These are phyloP conservation scores for Leucoraja ocellata DNA, from an alignment of 2,797 vertebrate species.

Conservation along the genomic window DNA sequence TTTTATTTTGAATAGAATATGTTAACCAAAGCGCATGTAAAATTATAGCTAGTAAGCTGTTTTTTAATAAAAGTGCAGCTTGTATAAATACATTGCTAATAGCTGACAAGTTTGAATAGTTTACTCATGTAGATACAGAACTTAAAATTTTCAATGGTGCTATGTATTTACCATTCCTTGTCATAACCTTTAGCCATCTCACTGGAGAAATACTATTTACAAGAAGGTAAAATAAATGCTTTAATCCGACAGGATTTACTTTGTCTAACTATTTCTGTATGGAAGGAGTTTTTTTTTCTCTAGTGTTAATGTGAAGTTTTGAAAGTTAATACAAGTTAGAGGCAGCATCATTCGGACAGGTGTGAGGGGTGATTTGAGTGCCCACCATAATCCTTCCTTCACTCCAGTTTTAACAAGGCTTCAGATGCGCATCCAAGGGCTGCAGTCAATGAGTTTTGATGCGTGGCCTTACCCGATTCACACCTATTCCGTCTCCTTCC, in stretches of 20 bases:
- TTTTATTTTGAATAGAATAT: conserved; percentile 48
- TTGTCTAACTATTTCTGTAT: conserved; percentile 34
- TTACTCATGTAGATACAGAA: conserved; percentile 41
- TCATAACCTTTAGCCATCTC: conserved; percentile 73
- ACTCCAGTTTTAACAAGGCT: not conserved
- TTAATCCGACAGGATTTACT: conserved; percentile 24
- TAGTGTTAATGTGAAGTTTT: not conserved
- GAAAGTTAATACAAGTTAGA: conserved; percentile 15
- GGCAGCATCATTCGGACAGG: not conserved
- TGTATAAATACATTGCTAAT: conserved; percentile 42
- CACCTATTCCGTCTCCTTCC: not conserved
- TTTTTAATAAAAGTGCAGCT: conserved; percentile 44
- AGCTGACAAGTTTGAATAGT: conserved; percentile 32
- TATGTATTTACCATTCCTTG: conserved; percentile 97
- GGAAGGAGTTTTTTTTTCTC: conserved; percentile 12
- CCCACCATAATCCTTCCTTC: not conserved
- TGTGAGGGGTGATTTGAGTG: conserved; percentile 33
- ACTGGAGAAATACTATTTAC: conserved; percentile 59
- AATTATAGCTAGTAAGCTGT: conserved; percentile 49
- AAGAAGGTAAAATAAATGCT: conserved; percentile 38
- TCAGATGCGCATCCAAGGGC: not conserved
- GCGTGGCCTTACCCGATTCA: not conserved
- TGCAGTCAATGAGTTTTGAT: not conserved
- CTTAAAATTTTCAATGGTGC: conserved; percentile 80
- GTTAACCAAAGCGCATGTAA: conserved; percentile 67